A percentile compares a stretch with the other conserved stretches of the same genome.
Conservation (phyloP, 2,888 invertebrate genomes). For the Papilio elwesi region DNA sequence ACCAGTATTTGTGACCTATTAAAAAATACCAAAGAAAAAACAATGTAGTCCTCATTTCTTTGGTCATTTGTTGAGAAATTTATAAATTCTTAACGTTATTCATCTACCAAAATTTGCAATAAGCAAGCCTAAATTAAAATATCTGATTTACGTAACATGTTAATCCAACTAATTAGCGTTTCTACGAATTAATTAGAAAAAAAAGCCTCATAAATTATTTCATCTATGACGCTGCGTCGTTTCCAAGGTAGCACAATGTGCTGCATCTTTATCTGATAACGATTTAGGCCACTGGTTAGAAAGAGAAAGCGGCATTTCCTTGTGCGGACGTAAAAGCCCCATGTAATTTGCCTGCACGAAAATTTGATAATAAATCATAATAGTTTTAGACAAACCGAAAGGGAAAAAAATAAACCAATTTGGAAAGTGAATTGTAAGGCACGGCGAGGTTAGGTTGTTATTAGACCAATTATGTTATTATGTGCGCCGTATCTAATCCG, state of each 20-base stretch:
- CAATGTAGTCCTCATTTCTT: too few relatives aligned
- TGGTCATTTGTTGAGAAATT: too few relatives aligned
- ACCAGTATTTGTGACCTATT: too few relatives aligned
- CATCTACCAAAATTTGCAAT: conserved; percentile 41
- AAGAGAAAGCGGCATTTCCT: conserved; percentile 61
- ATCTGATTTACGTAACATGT: conserved; percentile 69
- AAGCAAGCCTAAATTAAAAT: conserved; percentile 62
- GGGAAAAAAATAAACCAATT: conserved; percentile 82
- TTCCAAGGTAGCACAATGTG: conserved; percentile 71
- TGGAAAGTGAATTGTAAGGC: conserved; percentile 84
- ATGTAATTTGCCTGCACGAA: conserved; percentile 82
- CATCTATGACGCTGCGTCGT: conserved; percentile 71
- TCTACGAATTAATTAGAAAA: conserved; percentile 77
- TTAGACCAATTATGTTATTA: conserved; percentile 85
- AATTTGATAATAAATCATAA: conserved; percentile 84
- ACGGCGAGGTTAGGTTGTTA: conserved; percentile 78
- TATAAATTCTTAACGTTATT: background rate
- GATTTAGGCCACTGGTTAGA: conserved; percentile 55
- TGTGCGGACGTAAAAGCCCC: conserved; percentile 71
- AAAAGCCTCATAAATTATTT: conserved; percentile 70
- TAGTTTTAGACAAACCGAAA: conserved; percentile 81
- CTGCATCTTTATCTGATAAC: conserved; percentile 64
- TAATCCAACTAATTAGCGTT: conserved; percentile 77
- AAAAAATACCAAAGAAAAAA: too few relatives aligned
- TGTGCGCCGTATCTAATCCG: conserved; percentile 84